Evolutionary conservation across 1,140 invertebrate genomes (phyloP), one percentile per base, ranked within the genome.

Genomic region (Paralvinella palmiformis): DNA sequence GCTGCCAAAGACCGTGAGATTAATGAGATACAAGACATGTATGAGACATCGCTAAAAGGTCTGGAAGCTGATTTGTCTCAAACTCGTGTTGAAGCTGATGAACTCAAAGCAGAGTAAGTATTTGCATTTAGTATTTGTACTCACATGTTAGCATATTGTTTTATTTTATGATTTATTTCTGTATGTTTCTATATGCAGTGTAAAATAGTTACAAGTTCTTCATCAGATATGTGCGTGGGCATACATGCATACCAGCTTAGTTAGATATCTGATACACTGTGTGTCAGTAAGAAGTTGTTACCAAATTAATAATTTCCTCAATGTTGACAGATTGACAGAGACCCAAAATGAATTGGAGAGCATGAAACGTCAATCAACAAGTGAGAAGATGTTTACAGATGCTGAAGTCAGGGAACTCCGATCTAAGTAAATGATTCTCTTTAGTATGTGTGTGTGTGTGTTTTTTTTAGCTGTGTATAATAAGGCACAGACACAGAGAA

Each of bases 361-460:
- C 29, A 74, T 72, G 60, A 57, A 73, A 32, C 66, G 75, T 31
- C 60, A 69, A 22, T 76, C 77, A 20, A 73, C 69, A 37, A 78
- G 72, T 66, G 77, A 78, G 48, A 78, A 78, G 68, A 77, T 80
- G 75, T 77, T 79, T 53, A 66, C 70, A 29, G 77, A 79, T 53
- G 69, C 72, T 55, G 78, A 80, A 68, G 68, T 74, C 50, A 62
- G 71, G 35, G 76, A 80, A 31, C 69, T 79, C 10, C 69, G 73
- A 48, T 70, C 72, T 65, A 77, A 77, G 78, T 79, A 72, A 73
- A 33, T 24, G 29, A 20, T 57, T 41, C 37, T n/a, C 10, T 13
- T 10, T n/a, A n/a, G n/a, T n/a, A n/a, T n/a, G n/a, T n/a, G n/a
- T n/a, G n/a, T n/a, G n/a, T n/a, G n/a, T n/a, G n/a, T n/a, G n/a